Percentiles rank a stretch among this genome's conserved stretches.
Conservation (phyloP, 2,113 vertebrate species). For the Ophiodon elongatus region DNA sequence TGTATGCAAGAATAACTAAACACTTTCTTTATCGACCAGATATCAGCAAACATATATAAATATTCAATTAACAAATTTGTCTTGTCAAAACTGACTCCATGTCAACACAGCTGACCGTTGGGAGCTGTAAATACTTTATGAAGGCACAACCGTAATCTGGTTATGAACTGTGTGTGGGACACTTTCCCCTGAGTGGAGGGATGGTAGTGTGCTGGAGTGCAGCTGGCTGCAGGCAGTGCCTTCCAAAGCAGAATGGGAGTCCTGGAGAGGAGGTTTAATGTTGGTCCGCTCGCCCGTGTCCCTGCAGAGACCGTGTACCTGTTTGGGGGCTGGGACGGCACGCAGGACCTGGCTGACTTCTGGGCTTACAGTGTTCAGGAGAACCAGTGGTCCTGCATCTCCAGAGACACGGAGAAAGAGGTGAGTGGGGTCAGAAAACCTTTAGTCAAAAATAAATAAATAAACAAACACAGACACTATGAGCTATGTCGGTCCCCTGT, state of each 20-base stretch:
- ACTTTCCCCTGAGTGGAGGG: background rate
- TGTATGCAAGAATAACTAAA: background rate
- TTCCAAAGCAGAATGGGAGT: background rate
- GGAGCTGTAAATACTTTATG: background rate
- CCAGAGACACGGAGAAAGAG: slow-evolving; percentile 98
- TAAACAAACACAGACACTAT: background rate
- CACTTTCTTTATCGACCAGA: background rate
- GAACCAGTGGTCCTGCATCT: slow-evolving; percentile 98
- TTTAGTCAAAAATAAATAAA: background rate
- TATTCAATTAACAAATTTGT: background rate
- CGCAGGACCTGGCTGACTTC: slow-evolving; percentile 99
- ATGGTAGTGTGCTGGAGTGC: background rate
- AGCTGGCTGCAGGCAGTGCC: background rate
- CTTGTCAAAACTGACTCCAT: background rate
- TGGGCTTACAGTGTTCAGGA: slow-evolving; percentile 99
- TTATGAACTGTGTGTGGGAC: background rate
- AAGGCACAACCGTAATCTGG: background rate
- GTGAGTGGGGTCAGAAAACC: slow-evolving; percentile 60
- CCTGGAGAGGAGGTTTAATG: background rate
- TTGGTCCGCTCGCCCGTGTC: background rate
- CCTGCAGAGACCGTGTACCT: slow-evolving; percentile 95
- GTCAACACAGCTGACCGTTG: background rate
- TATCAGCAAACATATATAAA: background rate
- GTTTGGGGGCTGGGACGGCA: slow-evolving; percentile 99
- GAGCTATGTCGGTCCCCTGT: slow-evolving; percentile 3